Evolutionary conservation across 2,888 invertebrate genomes (phyloP), one percentile per base, ranked within the genome.

Genomic region (Autographa pulchrina): DNA sequence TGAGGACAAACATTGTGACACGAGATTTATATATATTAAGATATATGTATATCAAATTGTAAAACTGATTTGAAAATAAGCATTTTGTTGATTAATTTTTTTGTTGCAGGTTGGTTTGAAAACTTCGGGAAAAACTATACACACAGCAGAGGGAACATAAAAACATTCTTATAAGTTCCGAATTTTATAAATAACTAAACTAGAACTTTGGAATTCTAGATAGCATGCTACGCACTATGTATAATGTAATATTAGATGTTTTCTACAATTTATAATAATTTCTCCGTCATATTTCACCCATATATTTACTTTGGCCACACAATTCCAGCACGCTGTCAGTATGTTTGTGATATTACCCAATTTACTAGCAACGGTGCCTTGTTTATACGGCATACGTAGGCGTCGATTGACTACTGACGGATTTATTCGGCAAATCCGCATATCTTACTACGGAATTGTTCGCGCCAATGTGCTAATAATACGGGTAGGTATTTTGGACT

Each of bases 331-430:
- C 70, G 25, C 75, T 75, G 80, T 75, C 75, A 64, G 73, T 59
- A 20, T 78, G 75, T 81, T 80, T 78, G 82, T 66, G 54, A 73
- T 78, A 71, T 65, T 65, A 68, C 48, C 43, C 38, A 52, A 76
- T 80, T 80, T 81, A 81, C 25, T 58, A 20, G 38, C 48, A 67
- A 58, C 38, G 61, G 54, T 56, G 14, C 59, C n/a, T 65, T 66
- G 76, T 74, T 70, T 78, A 72, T 60, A 64, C 31, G 25, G 18
- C 31, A 48, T 72, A 41, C 61, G 73, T 70, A 52, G 75, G 72
- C 35, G 73, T 62, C 69, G 71, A 72, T 52, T 76, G 79, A 72
- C 72, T 81, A 70, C 56, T 65, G 75, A 71, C 52, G 11, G 78
- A 80, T 81, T 80, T 80, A 80, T 77, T 62, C 60, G 60, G 62